Evolutionary conservation across 2,797 vertebrate genomes (phyloP).

Genomic region (Psittacula echo): DNA sequence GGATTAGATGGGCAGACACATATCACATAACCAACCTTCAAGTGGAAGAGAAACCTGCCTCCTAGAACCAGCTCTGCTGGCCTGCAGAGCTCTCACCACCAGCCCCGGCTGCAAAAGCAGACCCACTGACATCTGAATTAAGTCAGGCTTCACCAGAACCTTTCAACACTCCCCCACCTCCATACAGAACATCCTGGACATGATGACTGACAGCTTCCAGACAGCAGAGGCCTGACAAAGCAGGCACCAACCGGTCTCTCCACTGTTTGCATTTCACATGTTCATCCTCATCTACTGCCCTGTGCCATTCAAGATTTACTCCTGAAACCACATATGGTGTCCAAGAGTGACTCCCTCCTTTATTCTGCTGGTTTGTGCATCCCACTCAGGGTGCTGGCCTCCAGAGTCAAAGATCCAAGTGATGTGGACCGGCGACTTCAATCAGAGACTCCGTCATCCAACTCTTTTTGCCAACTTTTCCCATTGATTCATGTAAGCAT

Average conservation of each 20-base stretch:
- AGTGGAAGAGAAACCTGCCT: conserved; percentile 49
- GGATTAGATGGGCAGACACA: conserved; percentile 37
- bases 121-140: conserved; percentile 38
- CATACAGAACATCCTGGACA: not conserved
- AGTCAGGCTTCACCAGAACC: conserved; percentile 21
- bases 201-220: conserved; percentile 24
- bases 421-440: not conserved
- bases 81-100: not conserved
- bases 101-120: not conserved
- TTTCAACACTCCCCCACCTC: conserved; percentile 47
- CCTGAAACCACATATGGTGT: not conserved
- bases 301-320: not conserved
- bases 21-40: conserved; percentile 65
- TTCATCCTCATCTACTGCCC: not conserved
- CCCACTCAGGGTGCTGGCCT: not conserved
- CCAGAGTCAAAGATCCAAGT: not conserved
- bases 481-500: not conserved
- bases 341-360: not conserved
- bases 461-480: not conserved
- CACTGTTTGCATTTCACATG: not conserved
- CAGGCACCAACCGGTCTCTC: not conserved
- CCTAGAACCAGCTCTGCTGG: not conserved
- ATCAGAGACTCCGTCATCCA: not conserved
- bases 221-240: not conserved
- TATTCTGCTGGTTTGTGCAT: not conserved